Percentiles rank a stretch among this genome's conserved stretches.
Evolutionary conservation across 2,113 vertebrate species (phyloP).

Genomic region (Phoenicopterus ruber): DNA sequence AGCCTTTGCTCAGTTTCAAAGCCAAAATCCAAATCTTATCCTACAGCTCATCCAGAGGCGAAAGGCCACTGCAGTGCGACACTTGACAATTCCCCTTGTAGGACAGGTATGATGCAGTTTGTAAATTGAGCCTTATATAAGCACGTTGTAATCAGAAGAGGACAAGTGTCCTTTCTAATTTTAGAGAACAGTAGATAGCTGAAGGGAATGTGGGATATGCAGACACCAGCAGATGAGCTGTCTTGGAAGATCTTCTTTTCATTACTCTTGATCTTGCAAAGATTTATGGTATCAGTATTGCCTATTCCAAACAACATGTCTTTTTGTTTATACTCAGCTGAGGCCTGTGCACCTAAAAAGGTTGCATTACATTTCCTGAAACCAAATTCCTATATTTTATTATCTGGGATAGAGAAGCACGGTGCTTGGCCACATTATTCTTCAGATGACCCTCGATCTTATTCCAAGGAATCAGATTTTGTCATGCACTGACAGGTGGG

Average conservation of each 20-base stretch:
- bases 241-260: background rate
- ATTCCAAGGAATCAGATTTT: background rate
- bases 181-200: background rate
- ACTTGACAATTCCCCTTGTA: background rate
- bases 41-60: background rate
- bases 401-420: background rate
- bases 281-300: background rate
- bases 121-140: background rate
- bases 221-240: background rate
- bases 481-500: background rate
- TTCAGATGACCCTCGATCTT: background rate
- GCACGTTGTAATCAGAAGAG: background rate
- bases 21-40: background rate
- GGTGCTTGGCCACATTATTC: background rate
- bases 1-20: background rate
- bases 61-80: background rate
- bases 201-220: background rate
- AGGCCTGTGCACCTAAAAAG: background rate
- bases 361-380: background rate
- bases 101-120: background rate
- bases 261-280: background rate
- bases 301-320: background rate
- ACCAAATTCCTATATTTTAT: background rate
- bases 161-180: background rate
- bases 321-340: background rate